Evolutionary conservation across 2,113 vertebrate genomes (phyloP), one percentile per base, ranked within the genome.

Genomic region (Sisor rabdophorus): DNA sequence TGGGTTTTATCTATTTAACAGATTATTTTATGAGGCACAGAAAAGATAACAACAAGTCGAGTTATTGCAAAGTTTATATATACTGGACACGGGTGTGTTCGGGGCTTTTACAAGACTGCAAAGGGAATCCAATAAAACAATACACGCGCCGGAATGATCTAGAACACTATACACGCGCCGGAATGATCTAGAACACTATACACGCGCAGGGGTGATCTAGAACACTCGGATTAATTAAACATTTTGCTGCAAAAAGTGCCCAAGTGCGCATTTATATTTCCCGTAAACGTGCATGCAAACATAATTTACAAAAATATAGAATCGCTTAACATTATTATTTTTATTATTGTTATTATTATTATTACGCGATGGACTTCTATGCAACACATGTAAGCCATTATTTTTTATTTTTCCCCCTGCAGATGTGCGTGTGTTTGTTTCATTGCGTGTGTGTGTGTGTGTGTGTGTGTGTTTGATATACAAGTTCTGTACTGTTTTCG

Each of bases 111-210:
- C 79, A 81, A 77, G 77, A 69, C 79, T 71, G 75, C 73, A 63
- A 78, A 73, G 36, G 73, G 77, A 55, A 79, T 28, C 64, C 75
- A 81, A 63, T 81, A 81, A 80, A 80, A 77, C 40, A 80, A 70
- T 59, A 71, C 52, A 76, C 76, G 64, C 60, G 53, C 60, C 77
- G n/a, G 60, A 53, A 77, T 77, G 59, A 44, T 64, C 40, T n/a
- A n/a, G n/a, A n/a, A n/a, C n/a, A 77, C 40, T 77, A 70, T 59
- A 71, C 52, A 76, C 76, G 64, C 60, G 53, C 60, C 77, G n/a
- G 60, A 53, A 77, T 77, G 59, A 44, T 64, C 40, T n/a, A n/a
- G n/a, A n/a, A n/a, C n/a, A 77, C 40, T 77, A 70, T 59, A 71
- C 52, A 76, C 76, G 64, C 60, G 53, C 60, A 80, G n/a, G 60